These are phyloP conservation scores for Phyllopteryx taeniolatus DNA, from an alignment of 2,113 vertebrate genomes.

Conservation along the genomic window DNA sequence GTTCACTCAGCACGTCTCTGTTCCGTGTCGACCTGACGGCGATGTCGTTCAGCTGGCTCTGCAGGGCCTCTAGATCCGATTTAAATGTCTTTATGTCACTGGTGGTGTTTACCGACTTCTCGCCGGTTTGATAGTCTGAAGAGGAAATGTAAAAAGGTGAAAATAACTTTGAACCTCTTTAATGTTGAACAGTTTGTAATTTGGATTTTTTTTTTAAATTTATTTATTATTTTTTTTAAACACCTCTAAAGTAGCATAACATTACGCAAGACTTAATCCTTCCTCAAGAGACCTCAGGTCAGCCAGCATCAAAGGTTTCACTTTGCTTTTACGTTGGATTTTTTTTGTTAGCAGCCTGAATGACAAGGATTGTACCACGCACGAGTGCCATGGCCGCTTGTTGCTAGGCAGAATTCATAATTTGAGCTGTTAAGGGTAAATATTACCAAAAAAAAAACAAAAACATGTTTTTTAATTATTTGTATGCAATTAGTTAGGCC, in stretches of 20 bases:
- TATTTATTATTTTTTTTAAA: too few relatives aligned
- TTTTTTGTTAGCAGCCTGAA: not conserved
- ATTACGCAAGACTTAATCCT: not conserved
- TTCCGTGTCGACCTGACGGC: slow-evolving; percentile 82
- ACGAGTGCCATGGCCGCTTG: not conserved
- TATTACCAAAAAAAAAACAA: too few relatives aligned
- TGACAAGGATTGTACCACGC: not conserved
- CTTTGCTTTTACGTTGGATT: not conserved
- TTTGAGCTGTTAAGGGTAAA: too few relatives aligned
- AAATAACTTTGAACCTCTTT: not conserved
- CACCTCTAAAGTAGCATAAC: not conserved
- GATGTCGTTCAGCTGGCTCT: slow-evolving; percentile 83
- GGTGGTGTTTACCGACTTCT: slow-evolving; percentile 85
- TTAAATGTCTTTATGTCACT: slow-evolving; percentile 87
- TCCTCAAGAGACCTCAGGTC: too few relatives aligned
- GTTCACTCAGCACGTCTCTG: slow-evolving; percentile 82
- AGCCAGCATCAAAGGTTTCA: not conserved
- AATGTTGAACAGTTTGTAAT: not conserved
- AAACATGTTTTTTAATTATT: too few relatives aligned
- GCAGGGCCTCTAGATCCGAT: slow-evolving; percentile 82
- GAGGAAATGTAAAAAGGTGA: slow-evolving; percentile 13
- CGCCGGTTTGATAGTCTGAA: slow-evolving; percentile 83
- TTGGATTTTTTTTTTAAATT: not conserved
- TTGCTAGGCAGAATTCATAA: too few relatives aligned
- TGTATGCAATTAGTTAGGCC: too few relatives aligned